Evolutionary conservation across 1,140 invertebrate genomes (phyloP).

Genomic region (Anthonomus grandis): DNA sequence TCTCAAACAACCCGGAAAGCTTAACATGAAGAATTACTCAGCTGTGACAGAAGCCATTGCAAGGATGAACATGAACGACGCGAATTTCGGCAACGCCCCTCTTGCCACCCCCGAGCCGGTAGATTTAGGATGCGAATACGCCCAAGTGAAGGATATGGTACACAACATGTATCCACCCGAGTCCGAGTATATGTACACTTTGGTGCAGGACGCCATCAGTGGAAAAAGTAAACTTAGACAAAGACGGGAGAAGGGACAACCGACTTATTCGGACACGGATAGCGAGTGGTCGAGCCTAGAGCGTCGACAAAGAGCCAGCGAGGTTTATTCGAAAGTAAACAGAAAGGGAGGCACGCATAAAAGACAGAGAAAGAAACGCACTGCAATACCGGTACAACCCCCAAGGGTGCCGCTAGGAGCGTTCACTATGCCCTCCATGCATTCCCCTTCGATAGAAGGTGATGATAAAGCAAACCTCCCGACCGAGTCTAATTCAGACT

Average conservation of each 20-base stretch:
- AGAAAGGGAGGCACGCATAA: conserved; percentile 72
- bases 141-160: conserved; percentile 64
- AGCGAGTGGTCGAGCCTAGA: conserved; percentile 83
- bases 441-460: conserved; percentile 47
- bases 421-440: conserved; percentile 55
- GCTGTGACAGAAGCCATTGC: conserved; percentile 84
- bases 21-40: conserved; percentile 85
- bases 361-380: conserved; percentile 71
- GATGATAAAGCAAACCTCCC: conserved; percentile 46
- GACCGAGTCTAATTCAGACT: conserved; percentile 53
- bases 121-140: conserved; percentile 67
- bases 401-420: conserved; percentile 71
- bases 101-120: conserved; percentile 78
- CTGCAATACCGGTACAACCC: conserved; percentile 78
- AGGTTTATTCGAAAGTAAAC: conserved; percentile 62
- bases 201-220: conserved; percentile 63
- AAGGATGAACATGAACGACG: conserved; percentile 66
- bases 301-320: conserved; percentile 62
- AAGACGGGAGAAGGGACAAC: conserved; percentile 61
- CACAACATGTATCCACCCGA: conserved; percentile 58
- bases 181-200: conserved; percentile 59
- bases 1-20: conserved; percentile 83
- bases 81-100: conserved; percentile 66
- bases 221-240: conserved; percentile 59
- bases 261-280: conserved; percentile 79